These are phyloP conservation scores for Rallus limicola DNA, from an alignment of 2,113 vertebrate genomes.

Conservation along the genomic window DNA sequence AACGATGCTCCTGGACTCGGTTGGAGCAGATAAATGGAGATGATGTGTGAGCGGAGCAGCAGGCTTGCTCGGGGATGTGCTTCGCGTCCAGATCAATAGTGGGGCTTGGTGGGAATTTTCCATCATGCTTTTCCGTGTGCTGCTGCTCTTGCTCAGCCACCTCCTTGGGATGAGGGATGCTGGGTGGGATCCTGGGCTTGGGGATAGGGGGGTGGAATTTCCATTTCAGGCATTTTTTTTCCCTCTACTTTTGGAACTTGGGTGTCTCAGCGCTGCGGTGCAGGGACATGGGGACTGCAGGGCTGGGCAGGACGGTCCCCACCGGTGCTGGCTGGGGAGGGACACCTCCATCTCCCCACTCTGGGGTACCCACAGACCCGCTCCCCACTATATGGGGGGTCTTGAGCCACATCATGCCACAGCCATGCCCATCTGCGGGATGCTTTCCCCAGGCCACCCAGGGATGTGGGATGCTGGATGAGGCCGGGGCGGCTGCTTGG, in stretches of 20 bases:
- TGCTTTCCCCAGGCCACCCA: background rate
- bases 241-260: rapidly evolving
- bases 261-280: rapidly evolving
- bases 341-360: background rate
- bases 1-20: background rate
- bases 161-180: background rate
- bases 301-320: background rate
- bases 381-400: no score
- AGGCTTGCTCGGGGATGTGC: background rate
- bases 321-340: background rate
- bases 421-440: background rate
- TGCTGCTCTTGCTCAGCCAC: background rate
- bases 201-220: no score
- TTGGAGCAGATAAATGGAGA: background rate
- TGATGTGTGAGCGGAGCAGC: background rate
- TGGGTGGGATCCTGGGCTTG: rapidly evolving
- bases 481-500: rapidly evolving
- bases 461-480: background rate
- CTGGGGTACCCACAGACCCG: background rate
- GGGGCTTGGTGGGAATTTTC: background rate
- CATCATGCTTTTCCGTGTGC: background rate
- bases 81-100: background rate
- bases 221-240: background rate
- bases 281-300: background rate
- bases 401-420: rapidly evolving